Evolutionary conservation across 2,888 invertebrate genomes (phyloP).

Genomic region (Gerris lacustris): DNA sequence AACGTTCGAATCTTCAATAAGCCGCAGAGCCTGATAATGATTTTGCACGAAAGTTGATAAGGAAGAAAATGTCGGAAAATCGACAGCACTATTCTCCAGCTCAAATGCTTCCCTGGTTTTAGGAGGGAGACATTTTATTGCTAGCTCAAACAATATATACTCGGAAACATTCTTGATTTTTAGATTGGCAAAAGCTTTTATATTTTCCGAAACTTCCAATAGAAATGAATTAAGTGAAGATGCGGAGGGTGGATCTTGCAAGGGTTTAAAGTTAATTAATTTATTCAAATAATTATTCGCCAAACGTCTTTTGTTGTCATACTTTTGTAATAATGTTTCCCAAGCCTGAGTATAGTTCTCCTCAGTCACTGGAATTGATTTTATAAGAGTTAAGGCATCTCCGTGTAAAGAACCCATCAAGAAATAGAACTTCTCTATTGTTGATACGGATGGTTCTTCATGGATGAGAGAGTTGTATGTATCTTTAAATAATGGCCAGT

Average conservation of each 20-base stretch:
- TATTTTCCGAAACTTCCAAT: constrained; percentile 2
- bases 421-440: too few species aligned
- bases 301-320: too few species aligned
- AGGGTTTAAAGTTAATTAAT: constrained; percentile 7
- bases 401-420: too few species aligned
- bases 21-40: background rate
- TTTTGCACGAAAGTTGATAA: constrained; percentile 1
- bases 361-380: too few species aligned
- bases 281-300: background rate
- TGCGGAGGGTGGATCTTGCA: background rate
- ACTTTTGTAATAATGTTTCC: too few species aligned
- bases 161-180: background rate
- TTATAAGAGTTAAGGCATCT: too few species aligned
- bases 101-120: constrained; percentile 12
- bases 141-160: background rate
- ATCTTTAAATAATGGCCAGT: constrained; percentile 7
- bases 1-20: background rate
- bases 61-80: background rate
- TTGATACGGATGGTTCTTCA: too few species aligned
- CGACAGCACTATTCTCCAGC: background rate
- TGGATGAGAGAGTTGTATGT: constrained; percentile 6
- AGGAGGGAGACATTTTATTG: background rate
- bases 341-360: too few species aligned
- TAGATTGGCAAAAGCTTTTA: background rate
- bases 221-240: constrained; percentile 3